Conservation (phyloP, 2,113 vertebrate species). For the Himantopus leucocephalus region DNA sequence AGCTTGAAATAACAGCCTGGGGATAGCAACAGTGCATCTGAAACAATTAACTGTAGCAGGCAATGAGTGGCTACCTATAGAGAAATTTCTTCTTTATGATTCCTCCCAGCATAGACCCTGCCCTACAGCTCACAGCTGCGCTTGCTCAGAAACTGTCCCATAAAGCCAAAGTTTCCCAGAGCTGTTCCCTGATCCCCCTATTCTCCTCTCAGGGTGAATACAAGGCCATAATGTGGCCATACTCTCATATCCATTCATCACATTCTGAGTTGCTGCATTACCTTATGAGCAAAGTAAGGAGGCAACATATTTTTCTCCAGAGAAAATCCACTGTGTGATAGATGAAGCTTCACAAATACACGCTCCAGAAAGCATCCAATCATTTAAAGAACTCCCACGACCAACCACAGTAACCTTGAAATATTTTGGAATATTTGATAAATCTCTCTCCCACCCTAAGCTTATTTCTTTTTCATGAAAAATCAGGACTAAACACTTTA, state of each 20-base stretch:
- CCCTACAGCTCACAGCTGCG: neutral
- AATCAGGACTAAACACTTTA: neutral
- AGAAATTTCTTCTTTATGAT: neutral
- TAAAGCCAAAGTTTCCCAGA: neutral
- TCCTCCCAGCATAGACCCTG: neutral
- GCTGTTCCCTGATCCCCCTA: neutral
- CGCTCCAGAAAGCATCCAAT: constrained; percentile 47
- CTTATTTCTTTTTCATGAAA: constrained; percentile 1
- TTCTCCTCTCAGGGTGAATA: neutral
- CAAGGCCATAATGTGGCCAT: neutral
- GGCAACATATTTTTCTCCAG: constrained; percentile 39
- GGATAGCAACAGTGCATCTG: neutral
- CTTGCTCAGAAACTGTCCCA: neutral
- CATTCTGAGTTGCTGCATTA: neutral
- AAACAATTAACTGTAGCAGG: neutral
- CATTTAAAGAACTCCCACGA: constrained; percentile 26
- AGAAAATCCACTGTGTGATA: constrained; percentile 48
- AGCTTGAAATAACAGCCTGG: neutral
- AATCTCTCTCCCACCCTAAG: neutral
- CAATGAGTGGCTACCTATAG: neutral
- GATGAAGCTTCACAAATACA: constrained; percentile 49
- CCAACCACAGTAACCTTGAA: constrained; percentile 40
- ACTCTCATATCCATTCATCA: constrained; percentile 22
- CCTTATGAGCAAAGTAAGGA: constrained; percentile 22
- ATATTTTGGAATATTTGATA: constrained; percentile 46